Evolutionary conservation across 2,797 vertebrate genomes (phyloP).

Genomic region (Amniataba percoides): DNA sequence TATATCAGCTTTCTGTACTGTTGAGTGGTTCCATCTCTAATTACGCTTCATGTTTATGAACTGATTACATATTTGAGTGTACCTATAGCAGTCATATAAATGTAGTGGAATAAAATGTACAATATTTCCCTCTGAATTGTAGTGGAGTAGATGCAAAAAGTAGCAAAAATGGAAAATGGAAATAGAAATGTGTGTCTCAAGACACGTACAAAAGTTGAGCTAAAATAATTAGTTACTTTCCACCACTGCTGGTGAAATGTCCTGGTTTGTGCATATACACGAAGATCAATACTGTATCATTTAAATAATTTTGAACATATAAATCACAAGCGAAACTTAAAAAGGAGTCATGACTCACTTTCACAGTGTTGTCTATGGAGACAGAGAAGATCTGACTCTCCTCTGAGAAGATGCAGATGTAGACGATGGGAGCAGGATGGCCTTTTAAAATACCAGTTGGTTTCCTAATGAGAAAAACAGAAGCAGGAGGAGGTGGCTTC

Average conservation of each 20-base stretch:
- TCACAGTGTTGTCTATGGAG: constrained; percentile 80
- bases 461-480: constrained; percentile 73
- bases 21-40: not conserved
- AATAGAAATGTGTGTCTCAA: not conserved
- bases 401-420: constrained; percentile 79
- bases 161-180: not conserved
- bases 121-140: not conserved
- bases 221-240: not conserved
- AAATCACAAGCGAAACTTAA: not conserved
- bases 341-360: constrained; percentile 67
- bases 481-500: not conserved
- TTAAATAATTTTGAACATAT: not conserved
- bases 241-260: not conserved
- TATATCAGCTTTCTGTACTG: not conserved
- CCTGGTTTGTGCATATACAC: not conserved
- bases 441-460: constrained; percentile 84
- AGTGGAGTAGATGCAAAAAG: not conserved
- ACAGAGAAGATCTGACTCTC: constrained; percentile 83
- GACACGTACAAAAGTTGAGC: not conserved
- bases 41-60: not conserved
- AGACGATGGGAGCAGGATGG: constrained; percentile 77
- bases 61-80: not conserved
- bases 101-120: not conserved
- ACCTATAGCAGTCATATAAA: not conserved
- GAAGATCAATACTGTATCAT: not conserved